Conservation (phyloP, 2,797 vertebrate genomes). For the Lindbergichthys nudifrons region DNA sequence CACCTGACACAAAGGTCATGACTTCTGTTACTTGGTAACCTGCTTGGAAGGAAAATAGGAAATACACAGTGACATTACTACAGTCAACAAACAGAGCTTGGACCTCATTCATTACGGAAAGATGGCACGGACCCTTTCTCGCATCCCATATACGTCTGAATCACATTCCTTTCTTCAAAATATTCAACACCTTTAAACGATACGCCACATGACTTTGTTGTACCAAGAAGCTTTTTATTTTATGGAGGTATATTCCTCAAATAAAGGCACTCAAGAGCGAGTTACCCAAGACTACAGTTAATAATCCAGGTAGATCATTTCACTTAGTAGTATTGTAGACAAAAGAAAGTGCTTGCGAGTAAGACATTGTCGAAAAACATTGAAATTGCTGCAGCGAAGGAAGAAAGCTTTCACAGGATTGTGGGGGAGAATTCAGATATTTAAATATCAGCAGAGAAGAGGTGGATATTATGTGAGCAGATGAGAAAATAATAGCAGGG, state of each 20-base stretch:
- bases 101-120: constrained; percentile 13
- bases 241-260: neutral
- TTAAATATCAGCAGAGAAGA: constrained; percentile 54
- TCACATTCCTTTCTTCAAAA: neutral
- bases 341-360: neutral
- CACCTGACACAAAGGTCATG: constrained; percentile 41
- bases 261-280: neutral
- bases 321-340: neutral
- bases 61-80: constrained; percentile 17
- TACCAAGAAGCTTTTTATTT: neutral
- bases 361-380: constrained; percentile 19
- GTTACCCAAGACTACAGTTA: neutral
- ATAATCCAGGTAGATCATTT: neutral
- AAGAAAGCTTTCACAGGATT: neutral
- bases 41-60: constrained; percentile 23
- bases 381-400: constrained; percentile 8
- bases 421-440: constrained; percentile 30
- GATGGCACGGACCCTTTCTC: neutral
- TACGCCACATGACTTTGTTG: neutral
- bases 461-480: constrained; percentile 52
- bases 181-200: constrained; percentile 4
- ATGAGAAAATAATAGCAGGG: constrained; percentile 49
- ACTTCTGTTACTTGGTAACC: constrained; percentile 32
- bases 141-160: neutral
- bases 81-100: constrained; percentile 13